These are phyloP conservation scores for Chrysogorgia sp. DNA, from an alignment of 92 coral and sea anemone species.

Conservation along the genomic window DNA sequence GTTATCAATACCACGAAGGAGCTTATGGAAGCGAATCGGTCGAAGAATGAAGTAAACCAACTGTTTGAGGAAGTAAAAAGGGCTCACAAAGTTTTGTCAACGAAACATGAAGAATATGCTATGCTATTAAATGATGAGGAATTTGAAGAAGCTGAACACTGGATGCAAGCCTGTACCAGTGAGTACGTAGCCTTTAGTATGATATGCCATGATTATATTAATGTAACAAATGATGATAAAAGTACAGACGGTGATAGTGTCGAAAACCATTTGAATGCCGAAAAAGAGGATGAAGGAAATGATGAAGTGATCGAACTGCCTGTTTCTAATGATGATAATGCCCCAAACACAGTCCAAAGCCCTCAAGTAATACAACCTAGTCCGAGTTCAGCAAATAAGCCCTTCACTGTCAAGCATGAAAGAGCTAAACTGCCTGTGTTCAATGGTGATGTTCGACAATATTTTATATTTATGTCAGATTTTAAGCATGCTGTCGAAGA, in stretches of 20 bases:
- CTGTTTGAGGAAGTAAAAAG: slow-evolving; percentile 11
- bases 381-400: not conserved
- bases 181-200: slow-evolving; percentile 28
- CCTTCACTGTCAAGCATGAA: not conserved
- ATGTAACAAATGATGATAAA: not conserved
- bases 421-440: no score
- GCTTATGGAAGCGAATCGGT: slow-evolving; percentile 26
- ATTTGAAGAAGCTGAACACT: slow-evolving; percentile 46
- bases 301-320: not conserved
- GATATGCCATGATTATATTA: not conserved
- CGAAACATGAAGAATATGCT: slow-evolving; percentile 46
- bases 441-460: no score
- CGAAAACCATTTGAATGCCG: no score
- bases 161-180: no score
- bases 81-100: slow-evolving; percentile 1
- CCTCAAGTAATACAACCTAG: not conserved
- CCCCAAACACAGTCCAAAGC: not conserved
- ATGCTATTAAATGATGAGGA: slow-evolving; percentile 53
- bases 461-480: no score
- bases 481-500: no score
- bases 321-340: not conserved
- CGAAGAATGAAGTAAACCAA: slow-evolving; percentile 30
- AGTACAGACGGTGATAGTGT: no score
- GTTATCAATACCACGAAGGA: slow-evolving; percentile 36
- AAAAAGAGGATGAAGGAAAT: not conserved